These are phyloP conservation scores for Chymomyza amoena DNA, from an alignment of 2,888 invertebrate genomes.

Conservation along the genomic window DNA sequence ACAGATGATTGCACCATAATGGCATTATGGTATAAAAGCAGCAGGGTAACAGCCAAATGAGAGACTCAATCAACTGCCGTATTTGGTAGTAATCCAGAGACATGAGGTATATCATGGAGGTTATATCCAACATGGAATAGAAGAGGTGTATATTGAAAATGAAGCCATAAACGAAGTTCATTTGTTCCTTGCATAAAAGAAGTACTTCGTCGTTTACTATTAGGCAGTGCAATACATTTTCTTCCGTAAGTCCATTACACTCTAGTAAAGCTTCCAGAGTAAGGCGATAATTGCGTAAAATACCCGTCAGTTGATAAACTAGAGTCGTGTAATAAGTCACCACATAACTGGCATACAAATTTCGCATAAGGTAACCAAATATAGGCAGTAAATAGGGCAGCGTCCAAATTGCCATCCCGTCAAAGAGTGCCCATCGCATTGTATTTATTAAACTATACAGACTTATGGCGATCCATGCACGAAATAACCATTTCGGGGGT, in stretches of 20 bases:
- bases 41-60: not conserved
- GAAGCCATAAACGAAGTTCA: not conserved
- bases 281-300: not conserved
- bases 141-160: not conserved
- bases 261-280: not conserved
- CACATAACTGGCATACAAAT: not conserved
- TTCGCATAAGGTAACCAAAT: not conserved
- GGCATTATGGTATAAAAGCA: not conserved
- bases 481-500: not conserved
- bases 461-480: not conserved
- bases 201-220: slow-evolving; percentile 1
- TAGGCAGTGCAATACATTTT: not conserved
- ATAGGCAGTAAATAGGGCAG: not conserved
- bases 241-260: not conserved
- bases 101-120: not conserved
- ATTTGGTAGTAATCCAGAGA: not conserved
- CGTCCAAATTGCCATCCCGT: not conserved
- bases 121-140: not conserved
- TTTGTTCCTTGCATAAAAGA: not conserved
- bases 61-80: not conserved
- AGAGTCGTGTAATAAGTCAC: not conserved
- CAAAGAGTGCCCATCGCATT: not conserved
- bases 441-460: not conserved
- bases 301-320: not conserved
- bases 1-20: not conserved